Evolutionary conservation across 2,888 invertebrate species (phyloP).

Genomic region (Ceramica pisi): DNA sequence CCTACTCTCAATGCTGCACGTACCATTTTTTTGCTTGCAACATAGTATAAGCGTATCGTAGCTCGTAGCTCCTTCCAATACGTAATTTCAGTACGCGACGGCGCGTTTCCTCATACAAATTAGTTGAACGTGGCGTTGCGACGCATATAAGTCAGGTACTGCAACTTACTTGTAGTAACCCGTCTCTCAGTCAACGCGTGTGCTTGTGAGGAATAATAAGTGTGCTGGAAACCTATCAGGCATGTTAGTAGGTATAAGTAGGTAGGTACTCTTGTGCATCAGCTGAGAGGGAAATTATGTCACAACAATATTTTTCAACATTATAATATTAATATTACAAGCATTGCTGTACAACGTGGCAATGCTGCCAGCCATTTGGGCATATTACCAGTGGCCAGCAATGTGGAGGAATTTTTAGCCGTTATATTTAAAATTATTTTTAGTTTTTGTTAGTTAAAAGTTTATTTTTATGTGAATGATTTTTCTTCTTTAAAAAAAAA

Average conservation of each 20-base stretch:
- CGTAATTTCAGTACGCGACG: slow-evolving; percentile 41
- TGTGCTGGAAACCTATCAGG: background rate
- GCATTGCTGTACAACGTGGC: too few species aligned
- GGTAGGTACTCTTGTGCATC: background rate
- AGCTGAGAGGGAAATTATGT: background rate
- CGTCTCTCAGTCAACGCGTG: slow-evolving; percentile 28
- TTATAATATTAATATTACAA: too few species aligned
- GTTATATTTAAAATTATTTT: too few species aligned
- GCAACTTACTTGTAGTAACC: slow-evolving; percentile 37
- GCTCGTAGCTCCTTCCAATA: slow-evolving; percentile 42
- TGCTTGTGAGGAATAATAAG: slow-evolving; percentile 43
- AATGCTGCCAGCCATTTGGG: too few species aligned
- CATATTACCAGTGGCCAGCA: too few species aligned
- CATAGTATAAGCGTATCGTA: slow-evolving; percentile 19
- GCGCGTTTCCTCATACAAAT: slow-evolving; percentile 48
- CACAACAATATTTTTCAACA: background rate
- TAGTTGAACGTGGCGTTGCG: slow-evolving; percentile 42
- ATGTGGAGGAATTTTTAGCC: too few species aligned
- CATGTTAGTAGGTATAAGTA: background rate
- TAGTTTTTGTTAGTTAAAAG: too few species aligned
- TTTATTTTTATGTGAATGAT: too few species aligned
- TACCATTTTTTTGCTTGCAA: slow-evolving; percentile 34
- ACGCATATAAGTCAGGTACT: slow-evolving; percentile 35
- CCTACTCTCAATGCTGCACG: slow-evolving; percentile 16
- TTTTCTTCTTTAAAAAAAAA: too few species aligned